Conservation (phyloP, 2,888 invertebrate species). For the Hipparchia sbordonii region DNA sequence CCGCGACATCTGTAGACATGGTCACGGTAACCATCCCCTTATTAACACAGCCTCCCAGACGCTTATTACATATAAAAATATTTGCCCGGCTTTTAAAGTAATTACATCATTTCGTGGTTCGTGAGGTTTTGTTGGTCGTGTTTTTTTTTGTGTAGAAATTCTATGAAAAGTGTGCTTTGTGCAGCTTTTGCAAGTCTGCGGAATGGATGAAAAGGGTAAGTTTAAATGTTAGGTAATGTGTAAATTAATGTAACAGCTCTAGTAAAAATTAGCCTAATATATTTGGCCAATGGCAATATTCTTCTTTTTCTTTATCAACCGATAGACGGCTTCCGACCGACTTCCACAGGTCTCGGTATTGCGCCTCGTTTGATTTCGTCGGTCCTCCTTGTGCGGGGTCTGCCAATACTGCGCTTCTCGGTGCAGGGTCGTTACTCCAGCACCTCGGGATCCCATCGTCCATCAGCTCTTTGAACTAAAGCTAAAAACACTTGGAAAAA, state of each 20-base stretch:
- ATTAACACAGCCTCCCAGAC: slow-evolving; percentile 60
- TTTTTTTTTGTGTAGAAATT: slow-evolving; percentile 13
- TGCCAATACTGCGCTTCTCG: too few relatives aligned
- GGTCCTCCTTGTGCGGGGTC: too few relatives aligned
- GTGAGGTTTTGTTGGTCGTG: slow-evolving; percentile 21
- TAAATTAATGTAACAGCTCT: not conserved
- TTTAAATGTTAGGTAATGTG: slow-evolving; percentile 2
- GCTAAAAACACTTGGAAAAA: too few relatives aligned
- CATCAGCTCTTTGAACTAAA: too few relatives aligned
- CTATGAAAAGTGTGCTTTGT: slow-evolving; percentile 15
- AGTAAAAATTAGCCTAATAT: too few relatives aligned
- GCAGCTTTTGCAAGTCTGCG: slow-evolving; percentile 6
- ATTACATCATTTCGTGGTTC: slow-evolving; percentile 49
- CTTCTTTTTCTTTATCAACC: too few relatives aligned
- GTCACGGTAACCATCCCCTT: slow-evolving; percentile 40
- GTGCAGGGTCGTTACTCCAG: too few relatives aligned
- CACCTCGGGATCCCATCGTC: too few relatives aligned
- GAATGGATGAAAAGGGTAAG: slow-evolving; percentile 9
- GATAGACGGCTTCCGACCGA: too few relatives aligned
- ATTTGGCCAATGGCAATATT: too few relatives aligned
- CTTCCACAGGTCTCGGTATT: too few relatives aligned
- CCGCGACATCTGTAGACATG: not conserved
- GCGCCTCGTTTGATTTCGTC: too few relatives aligned
- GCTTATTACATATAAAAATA: slow-evolving; percentile 71
- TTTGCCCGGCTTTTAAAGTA: slow-evolving; percentile 77